Conservation (phyloP, 2,888 invertebrate genomes). For the Abscondita cerata region DNA sequence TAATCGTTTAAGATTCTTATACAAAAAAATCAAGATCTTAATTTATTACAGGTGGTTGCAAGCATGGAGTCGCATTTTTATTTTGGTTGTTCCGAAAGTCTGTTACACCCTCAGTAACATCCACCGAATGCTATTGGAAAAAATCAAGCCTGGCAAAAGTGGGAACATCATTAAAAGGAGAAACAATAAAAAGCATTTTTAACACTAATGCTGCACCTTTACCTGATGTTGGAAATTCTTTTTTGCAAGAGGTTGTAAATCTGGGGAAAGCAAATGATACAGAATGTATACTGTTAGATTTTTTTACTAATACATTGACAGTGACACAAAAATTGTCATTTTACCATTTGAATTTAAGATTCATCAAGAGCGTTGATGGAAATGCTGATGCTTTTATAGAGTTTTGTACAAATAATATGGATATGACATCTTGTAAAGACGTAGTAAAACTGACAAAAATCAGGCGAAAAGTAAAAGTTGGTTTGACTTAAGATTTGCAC, state of each 20-base stretch:
- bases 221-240: too few relatives aligned
- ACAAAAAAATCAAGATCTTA: background rate
- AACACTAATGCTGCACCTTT: too few relatives aligned
- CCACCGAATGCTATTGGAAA: conserved; percentile 8
- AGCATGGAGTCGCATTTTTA: conserved; percentile 14
- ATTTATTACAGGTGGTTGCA: conserved; percentile 13
- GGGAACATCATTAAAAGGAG: background rate
- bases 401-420: too few relatives aligned
- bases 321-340: too few relatives aligned
- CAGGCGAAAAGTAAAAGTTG: conserved; percentile 13
- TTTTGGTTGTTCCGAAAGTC: conserved; percentile 7
- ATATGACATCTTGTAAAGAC: too few relatives aligned
- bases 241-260: background rate
- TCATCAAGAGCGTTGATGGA: background rate
- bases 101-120: conserved; percentile 11
- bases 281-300: too few relatives aligned
- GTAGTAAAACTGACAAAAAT: too few relatives aligned
- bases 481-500: conserved; percentile 37
- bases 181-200: background rate
- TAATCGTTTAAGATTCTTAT: background rate
- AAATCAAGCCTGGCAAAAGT: background rate
- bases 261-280: background rate
- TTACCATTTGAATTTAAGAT: background rate
- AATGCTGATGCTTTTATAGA: background rate
- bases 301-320: too few relatives aligned